Conservation (phyloP, 2,888 invertebrate genomes). For the Oscheius sp. region DNA sequence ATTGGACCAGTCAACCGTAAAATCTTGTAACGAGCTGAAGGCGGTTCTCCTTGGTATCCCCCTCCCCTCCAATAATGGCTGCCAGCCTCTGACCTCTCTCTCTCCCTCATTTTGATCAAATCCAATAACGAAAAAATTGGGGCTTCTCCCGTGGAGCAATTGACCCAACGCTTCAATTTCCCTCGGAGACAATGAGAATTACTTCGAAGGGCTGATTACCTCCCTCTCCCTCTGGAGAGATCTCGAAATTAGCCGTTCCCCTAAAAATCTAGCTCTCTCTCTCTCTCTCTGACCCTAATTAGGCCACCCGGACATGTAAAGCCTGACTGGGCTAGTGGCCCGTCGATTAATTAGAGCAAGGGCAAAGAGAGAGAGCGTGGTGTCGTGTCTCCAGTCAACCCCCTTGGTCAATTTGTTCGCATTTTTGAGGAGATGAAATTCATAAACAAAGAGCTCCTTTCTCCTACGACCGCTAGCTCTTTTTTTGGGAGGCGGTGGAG, state of each 20-base stretch:
- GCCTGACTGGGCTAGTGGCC: background rate
- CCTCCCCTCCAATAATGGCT: too few relatives aligned
- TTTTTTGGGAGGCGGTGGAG: background rate
- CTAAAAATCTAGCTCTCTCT: too few relatives aligned
- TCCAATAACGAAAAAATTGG: too few relatives aligned
- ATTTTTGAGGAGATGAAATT: background rate
- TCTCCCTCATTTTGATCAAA: too few relatives aligned
- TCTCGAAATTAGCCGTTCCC: background rate
- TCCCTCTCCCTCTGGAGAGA: background rate
- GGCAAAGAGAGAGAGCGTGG: background rate
- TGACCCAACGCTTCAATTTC: too few relatives aligned
- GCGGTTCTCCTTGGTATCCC: too few relatives aligned
- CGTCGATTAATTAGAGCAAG: constrained; percentile 16
- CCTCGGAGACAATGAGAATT: too few relatives aligned
- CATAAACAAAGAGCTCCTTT: background rate
- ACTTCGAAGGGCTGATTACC: background rate
- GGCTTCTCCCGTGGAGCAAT: too few relatives aligned
- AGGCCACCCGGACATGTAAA: constrained; percentile 1
- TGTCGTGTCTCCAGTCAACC: background rate
- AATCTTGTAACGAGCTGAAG: too few relatives aligned
- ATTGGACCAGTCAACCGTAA: too few relatives aligned
- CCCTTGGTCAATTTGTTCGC: constrained; percentile 1
- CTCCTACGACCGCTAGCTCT: background rate
- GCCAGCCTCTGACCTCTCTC: too few relatives aligned
- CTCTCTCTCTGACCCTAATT: background rate